Evolutionary conservation across 2,888 invertebrate genomes (phyloP).

Genomic region (Cephus pulcher): DNA sequence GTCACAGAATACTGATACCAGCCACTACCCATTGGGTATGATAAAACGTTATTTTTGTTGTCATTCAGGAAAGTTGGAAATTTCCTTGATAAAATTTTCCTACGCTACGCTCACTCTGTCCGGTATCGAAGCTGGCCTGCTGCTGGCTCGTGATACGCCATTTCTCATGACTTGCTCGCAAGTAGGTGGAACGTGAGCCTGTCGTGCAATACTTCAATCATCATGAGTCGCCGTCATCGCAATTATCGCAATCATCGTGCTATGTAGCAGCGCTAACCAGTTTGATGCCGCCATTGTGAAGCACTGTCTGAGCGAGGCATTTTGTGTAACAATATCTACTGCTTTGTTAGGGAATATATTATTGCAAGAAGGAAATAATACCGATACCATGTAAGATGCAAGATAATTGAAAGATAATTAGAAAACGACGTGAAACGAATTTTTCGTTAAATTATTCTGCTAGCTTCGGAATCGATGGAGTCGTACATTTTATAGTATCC

Average conservation of each 20-base stretch:
- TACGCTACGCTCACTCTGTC: background rate
- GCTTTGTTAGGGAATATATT: background rate
- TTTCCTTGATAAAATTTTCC: background rate
- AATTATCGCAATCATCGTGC: background rate
- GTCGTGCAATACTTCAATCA: background rate
- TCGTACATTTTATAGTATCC: background rate
- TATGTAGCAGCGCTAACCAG: background rate
- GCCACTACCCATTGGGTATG: background rate
- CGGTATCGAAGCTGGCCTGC: background rate
- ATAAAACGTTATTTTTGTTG: background rate
- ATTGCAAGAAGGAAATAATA: background rate
- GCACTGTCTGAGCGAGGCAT: slow-evolving; percentile 2
- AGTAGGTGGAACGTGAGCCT: background rate
- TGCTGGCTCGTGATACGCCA: background rate
- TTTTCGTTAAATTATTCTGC: background rate
- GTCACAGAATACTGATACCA: background rate
- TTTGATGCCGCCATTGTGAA: slow-evolving; percentile 28
- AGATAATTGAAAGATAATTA: background rate
- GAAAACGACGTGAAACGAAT: background rate
- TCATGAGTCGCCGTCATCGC: background rate
- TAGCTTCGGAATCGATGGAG: background rate
- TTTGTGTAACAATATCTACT: background rate
- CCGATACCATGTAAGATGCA: background rate
- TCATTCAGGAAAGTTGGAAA: background rate
- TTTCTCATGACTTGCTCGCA: background rate